Percentiles rank a stretch among this genome's conserved stretches.
Evolutionary conservation across 2,113 vertebrate species (phyloP).

Genomic region (Mugil cephalus): DNA sequence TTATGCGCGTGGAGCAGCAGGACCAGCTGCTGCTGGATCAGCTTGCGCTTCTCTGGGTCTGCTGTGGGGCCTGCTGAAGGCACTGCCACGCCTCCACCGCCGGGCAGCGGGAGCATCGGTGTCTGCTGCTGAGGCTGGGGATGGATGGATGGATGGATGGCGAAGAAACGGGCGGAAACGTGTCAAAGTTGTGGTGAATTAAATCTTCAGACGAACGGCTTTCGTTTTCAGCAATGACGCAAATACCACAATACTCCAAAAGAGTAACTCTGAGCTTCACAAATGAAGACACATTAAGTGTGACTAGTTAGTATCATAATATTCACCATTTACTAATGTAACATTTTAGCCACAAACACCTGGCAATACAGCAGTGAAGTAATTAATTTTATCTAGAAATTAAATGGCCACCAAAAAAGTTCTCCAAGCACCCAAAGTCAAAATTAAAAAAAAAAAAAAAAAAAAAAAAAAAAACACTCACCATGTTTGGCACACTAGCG

Average conservation of each 20-base stretch:
- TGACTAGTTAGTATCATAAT: not conserved
- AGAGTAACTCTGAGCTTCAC: not conserved
- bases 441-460: not conserved
- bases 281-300: not conserved
- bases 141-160: constrained; percentile 75
- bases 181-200: not conserved
- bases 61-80: constrained; percentile 94
- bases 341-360: not conserved
- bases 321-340: not conserved
- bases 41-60: constrained; percentile 97
- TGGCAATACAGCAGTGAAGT: not conserved
- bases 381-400: too few relatives aligned
- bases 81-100: constrained; percentile 86
- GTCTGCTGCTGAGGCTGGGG: constrained; percentile 88
- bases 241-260: not conserved
- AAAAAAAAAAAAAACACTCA: constrained; percentile 76
- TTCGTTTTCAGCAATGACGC: too few relatives aligned
- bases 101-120: constrained; percentile 86
- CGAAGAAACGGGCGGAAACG: not conserved
- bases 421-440: too few relatives aligned
- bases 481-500: constrained; percentile 92
- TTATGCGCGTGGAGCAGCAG: constrained; percentile 98
- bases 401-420: too few relatives aligned
- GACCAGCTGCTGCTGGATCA: constrained; percentile 99
- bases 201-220: not conserved